These are phyloP conservation scores for Lasioglossum villosulum DNA, from an alignment of 2,888 invertebrate species.

Conservation along the genomic window DNA sequence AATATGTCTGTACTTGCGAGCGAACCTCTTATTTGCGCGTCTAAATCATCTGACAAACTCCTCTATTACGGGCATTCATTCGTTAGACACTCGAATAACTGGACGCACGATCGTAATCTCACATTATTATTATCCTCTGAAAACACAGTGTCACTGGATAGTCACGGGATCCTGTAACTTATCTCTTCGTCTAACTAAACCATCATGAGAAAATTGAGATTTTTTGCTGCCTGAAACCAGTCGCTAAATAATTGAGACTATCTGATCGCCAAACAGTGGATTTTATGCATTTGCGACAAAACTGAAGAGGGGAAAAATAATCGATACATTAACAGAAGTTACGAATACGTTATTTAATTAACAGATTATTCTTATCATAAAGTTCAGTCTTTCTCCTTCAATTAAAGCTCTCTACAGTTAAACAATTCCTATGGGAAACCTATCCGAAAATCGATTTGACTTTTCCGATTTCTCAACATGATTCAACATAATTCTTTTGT, in stretches of 20 bases:
- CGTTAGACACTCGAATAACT: conserved; percentile 52
- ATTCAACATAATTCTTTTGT: too few species aligned
- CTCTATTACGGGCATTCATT: conserved; percentile 51
- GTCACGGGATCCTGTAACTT: conserved; percentile 57
- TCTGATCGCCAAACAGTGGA: background rate
- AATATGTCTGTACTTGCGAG: background rate
- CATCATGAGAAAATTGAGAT: conserved; percentile 28
- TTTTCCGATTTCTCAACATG: too few species aligned
- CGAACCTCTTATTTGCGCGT: conserved; percentile 35
- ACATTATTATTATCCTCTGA: conserved; percentile 64
- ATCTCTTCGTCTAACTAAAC: conserved; percentile 47
- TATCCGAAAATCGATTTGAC: background rate
- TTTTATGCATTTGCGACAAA: background rate
- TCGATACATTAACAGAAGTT: background rate
- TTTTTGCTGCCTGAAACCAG: conserved; percentile 11
- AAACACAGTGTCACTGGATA: conserved; percentile 67
- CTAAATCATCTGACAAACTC: conserved; percentile 54
- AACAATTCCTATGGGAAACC: background rate
- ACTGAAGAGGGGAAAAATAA: background rate
- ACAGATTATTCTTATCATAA: background rate
- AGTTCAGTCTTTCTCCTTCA: background rate
- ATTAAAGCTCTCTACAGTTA: background rate
- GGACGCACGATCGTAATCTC: conserved; percentile 58
- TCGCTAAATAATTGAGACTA: too few species aligned
- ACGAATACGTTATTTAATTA: background rate